These are phyloP conservation scores for Uria aalge DNA, from an alignment of 2,113 vertebrate species.

Conservation along the genomic window DNA sequence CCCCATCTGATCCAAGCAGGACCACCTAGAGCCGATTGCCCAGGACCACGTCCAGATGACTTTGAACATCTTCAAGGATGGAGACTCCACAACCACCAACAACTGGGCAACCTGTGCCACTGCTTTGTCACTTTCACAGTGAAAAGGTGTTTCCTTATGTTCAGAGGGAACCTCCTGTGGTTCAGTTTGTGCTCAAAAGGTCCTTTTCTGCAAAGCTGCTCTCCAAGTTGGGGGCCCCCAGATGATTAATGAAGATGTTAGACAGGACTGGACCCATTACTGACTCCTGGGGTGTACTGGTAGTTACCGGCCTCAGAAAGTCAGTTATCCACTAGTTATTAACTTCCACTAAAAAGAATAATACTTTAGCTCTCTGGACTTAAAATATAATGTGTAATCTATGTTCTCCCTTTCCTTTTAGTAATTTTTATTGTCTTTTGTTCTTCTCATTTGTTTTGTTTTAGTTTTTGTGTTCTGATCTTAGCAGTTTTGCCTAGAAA, in stretches of 20 bases:
- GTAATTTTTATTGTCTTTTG: neutral
- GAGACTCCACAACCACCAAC: too few species aligned
- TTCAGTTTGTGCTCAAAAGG: neutral
- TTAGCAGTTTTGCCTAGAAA: neutral
- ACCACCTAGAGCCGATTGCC: rapidly evolving
- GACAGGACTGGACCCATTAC: neutral
- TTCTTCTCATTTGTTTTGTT: neutral
- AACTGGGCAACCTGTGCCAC: rapidly evolving
- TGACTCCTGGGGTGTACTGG: rapidly evolving
- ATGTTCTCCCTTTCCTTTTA: neutral
- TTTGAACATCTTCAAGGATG: neutral
- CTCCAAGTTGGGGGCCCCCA: neutral
- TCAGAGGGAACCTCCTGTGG: neutral
- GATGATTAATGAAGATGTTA: neutral
- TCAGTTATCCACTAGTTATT: neutral
- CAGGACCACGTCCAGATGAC: neutral
- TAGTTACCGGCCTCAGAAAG: neutral
- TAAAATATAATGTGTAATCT: neutral
- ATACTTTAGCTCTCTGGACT: neutral
- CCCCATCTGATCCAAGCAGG: rapidly evolving
- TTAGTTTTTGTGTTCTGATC: neutral
- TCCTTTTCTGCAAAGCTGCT: neutral
- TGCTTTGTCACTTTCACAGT: neutral
- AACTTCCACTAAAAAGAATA: neutral
- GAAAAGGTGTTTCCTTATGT: neutral